Conservation (phyloP, 1,140 invertebrate species). For the Reticulitermes speratus region DNA sequence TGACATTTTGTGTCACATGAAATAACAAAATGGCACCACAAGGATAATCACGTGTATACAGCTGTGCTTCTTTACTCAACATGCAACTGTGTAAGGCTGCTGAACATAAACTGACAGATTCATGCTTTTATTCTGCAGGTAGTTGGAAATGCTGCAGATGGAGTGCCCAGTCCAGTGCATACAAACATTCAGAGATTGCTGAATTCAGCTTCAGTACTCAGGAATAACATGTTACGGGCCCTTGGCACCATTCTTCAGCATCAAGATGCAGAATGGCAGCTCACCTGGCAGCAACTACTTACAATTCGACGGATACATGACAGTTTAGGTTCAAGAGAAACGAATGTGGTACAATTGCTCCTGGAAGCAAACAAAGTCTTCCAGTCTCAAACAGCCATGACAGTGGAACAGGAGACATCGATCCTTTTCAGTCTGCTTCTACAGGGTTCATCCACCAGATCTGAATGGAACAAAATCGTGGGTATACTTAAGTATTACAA, state of each 20-base stretch:
- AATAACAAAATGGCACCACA: no score
- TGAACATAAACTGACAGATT: background rate
- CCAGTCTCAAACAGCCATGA: background rate
- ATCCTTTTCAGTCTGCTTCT: background rate
- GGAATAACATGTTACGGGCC: background rate
- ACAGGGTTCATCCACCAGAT: background rate
- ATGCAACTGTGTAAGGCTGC: no score
- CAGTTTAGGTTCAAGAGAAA: background rate
- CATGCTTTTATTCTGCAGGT: background rate
- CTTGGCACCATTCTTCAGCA: background rate
- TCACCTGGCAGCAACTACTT: background rate
- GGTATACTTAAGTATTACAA: background rate
- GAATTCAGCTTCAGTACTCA: background rate
- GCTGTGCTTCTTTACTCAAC: no score
- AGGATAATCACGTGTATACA: no score
- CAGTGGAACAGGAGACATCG: background rate
- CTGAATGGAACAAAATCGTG: background rate
- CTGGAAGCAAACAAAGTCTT: background rate
- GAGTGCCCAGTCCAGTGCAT: background rate
- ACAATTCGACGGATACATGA: background rate
- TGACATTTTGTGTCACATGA: no score
- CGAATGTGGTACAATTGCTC: background rate
- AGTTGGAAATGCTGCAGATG: background rate
- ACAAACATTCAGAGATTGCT: background rate
- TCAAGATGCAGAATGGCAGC: background rate